phyloP scores from a whole-genome alignment of 2,888 invertebrate species.

The Alloscopus bannaensis region DNA sequence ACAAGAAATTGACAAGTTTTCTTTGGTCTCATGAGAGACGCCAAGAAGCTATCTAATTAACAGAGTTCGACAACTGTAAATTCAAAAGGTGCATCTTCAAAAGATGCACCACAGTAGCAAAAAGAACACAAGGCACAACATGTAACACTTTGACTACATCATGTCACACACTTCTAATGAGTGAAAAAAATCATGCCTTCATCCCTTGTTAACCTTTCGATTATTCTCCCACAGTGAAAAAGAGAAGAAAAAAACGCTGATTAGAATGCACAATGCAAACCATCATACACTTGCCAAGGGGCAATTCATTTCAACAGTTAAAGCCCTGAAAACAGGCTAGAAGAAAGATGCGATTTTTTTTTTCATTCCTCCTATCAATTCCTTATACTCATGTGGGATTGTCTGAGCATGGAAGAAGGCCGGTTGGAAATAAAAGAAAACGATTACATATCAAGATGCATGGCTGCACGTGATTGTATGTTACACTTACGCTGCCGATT shows the following conservation, averaged over 20 bases:
- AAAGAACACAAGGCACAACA: too few species aligned
- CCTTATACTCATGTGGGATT: conserved; percentile 1
- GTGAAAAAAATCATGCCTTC: conserved; percentile 31
- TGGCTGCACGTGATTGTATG: too few species aligned
- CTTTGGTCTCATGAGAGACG: too few species aligned
- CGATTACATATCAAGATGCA: too few species aligned
- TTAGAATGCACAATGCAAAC: conserved; percentile 46
- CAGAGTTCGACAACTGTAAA: too few species aligned
- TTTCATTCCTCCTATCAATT: neutral
- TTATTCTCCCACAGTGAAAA: conserved; percentile 24
- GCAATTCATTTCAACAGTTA: conserved; percentile 55
- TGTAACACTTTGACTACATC: conserved; percentile 39
- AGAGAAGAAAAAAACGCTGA: too few species aligned
- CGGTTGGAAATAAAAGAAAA: neutral
- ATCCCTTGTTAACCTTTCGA: conserved; percentile 31
- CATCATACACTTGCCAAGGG: conserved; percentile 49
- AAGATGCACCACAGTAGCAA: too few species aligned
- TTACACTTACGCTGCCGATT: too few species aligned
- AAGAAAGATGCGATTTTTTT: neutral
- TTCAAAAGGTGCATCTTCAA: too few species aligned
- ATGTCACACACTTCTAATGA: conserved; percentile 56
- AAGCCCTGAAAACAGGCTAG: conserved; percentile 20
- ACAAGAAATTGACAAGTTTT: conserved; percentile 3
- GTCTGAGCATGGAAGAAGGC: neutral
- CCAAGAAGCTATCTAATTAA: too few species aligned